phyloP scores from a whole-genome alignment of 2,888 invertebrate species.

The Ischnus inquisitorius region DNA sequence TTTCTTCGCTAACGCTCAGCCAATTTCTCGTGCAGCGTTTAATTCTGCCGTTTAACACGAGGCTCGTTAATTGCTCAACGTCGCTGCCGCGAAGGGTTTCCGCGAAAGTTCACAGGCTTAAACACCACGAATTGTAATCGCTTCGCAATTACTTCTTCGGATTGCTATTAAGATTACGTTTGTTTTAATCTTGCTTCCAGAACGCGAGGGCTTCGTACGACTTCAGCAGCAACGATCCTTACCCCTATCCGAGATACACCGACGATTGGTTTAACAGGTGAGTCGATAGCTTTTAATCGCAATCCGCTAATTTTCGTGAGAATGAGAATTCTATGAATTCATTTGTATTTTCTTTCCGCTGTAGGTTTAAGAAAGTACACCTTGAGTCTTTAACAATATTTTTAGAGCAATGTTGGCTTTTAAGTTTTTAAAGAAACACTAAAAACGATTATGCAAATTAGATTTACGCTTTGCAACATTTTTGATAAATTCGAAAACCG shows the following conservation, averaged over 20 bases:
- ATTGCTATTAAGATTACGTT: slow-evolving; percentile 14
- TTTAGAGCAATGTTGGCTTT: too few species aligned
- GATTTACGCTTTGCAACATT: too few species aligned
- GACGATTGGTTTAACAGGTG: slow-evolving; percentile 99
- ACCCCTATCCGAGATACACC: slow-evolving; percentile 99
- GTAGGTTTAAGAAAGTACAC: too few species aligned
- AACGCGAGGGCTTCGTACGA: slow-evolving; percentile 99
- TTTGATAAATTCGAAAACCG: too few species aligned
- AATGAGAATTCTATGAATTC: too few species aligned
- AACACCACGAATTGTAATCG: background rate
- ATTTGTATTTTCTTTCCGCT: too few species aligned
- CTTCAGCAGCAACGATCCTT: slow-evolving; percentile 99
- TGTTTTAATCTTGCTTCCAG: slow-evolving; percentile 86
- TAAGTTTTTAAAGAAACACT: too few species aligned
- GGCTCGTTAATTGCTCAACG: background rate
- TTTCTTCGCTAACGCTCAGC: background rate
- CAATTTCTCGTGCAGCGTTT: background rate
- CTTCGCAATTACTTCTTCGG: background rate
- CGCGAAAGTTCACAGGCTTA: background rate
- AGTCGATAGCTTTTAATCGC: slow-evolving; percentile 77
- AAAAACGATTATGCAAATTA: too few species aligned
- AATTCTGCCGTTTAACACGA: background rate
- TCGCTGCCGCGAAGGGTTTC: background rate
- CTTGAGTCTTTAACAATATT: too few species aligned
- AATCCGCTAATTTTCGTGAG: too few species aligned